Percentiles rank a stretch among this genome's conserved stretches.
These are phyloP conservation scores for Zaprionus taronus DNA, from an alignment of 1,140 invertebrate genomes.

Conservation along the genomic window DNA sequence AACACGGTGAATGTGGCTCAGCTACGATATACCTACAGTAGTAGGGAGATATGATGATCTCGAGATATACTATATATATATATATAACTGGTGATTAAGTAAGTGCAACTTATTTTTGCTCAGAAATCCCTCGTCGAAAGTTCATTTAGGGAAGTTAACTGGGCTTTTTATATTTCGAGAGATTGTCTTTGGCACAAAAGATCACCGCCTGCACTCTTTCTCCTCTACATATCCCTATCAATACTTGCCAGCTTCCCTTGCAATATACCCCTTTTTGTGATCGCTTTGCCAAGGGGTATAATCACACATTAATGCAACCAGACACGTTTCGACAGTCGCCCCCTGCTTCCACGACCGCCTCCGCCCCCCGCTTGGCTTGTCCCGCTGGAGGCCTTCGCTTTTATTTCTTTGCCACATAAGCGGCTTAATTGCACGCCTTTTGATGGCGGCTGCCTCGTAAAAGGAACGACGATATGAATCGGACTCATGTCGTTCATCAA, in stretches of 20 bases:
- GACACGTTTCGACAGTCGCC: slow-evolving; percentile 18
- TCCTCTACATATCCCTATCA: too few relatives aligned
- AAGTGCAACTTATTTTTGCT: too few relatives aligned
- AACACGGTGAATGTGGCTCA: background rate
- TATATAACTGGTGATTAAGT: too few relatives aligned
- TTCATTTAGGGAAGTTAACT: too few relatives aligned
- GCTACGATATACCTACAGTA: slow-evolving; percentile 4
- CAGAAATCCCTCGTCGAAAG: too few relatives aligned
- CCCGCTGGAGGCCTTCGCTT: slow-evolving; percentile 21
- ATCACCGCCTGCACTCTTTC: too few relatives aligned
- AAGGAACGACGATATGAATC: slow-evolving; percentile 56
- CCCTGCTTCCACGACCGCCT: too few relatives aligned
- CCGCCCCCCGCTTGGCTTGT: background rate
- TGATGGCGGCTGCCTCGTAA: slow-evolving; percentile 60
- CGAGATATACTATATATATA: too few relatives aligned
- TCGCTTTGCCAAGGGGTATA: background rate
- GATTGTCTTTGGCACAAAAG: too few relatives aligned
- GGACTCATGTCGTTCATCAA: slow-evolving; percentile 41
- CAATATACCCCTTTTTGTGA: background rate
- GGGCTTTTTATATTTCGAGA: too few relatives aligned
- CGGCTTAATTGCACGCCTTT: slow-evolving; percentile 73
- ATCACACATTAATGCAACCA: slow-evolving; percentile 31
- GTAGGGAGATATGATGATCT: background rate
- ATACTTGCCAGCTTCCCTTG: background rate
- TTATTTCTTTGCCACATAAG: slow-evolving; percentile 57